A percentile compares a stretch with the other conserved stretches of the same genome.
These are phyloP conservation scores for Penaeus monodon DNA, from an alignment of 2,888 invertebrate genomes.

Conservation along the genomic window DNA sequence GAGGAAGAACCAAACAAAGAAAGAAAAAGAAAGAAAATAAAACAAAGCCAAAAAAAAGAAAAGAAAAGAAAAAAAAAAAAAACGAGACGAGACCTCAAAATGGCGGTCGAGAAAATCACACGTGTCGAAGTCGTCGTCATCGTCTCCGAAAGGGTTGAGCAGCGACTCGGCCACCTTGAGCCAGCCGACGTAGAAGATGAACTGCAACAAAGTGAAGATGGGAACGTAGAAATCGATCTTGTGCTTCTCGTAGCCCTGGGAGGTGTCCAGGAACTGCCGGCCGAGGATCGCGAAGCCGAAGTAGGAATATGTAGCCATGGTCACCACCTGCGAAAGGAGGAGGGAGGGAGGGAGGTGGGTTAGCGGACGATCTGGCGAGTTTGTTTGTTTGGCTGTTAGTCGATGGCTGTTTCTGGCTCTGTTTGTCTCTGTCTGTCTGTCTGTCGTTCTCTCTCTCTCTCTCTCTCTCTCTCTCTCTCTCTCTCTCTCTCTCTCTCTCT, in stretches of 20 bases:
- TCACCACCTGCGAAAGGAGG: constrained; percentile 32
- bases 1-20: too few species aligned
- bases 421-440: too few species aligned
- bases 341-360: not conserved
- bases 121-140: constrained; percentile 53
- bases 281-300: constrained; percentile 52
- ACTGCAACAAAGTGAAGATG: constrained; percentile 53
- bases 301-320: constrained; percentile 51
- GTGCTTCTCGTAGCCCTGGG: constrained; percentile 48
- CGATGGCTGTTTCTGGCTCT: too few species aligned
- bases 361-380: too few species aligned
- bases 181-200: constrained; percentile 56
- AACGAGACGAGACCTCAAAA: constrained; percentile 23
- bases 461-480: too few species aligned
- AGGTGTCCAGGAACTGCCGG: constrained; percentile 48
- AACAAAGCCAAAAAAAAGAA: too few species aligned
- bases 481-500: too few species aligned
- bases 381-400: too few species aligned
- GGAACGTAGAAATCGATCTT: constrained; percentile 49
- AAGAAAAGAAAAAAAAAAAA: too few species aligned
- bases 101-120: constrained; percentile 46
- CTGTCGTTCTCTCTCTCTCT: too few species aligned
- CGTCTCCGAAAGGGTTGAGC: constrained; percentile 52
- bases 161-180: constrained; percentile 56
- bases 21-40: too few species aligned